phyloP scores from a whole-genome alignment of 1,140 invertebrate genomes.

The Drosophila leontia region DNA sequence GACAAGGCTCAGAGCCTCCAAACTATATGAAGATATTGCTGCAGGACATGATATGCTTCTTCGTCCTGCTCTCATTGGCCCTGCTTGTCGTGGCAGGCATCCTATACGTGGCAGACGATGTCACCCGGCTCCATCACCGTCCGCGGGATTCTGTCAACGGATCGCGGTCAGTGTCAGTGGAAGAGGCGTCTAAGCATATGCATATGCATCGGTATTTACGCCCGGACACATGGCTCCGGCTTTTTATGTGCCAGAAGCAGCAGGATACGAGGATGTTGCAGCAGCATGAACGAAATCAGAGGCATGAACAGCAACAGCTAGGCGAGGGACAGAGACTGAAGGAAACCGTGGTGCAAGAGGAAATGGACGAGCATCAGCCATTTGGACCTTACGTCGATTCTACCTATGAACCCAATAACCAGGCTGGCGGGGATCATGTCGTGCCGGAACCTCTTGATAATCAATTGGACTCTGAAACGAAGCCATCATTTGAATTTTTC shows the following conservation, averaged over 20 bases:
- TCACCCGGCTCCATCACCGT: slow-evolving; percentile 1
- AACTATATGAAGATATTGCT: slow-evolving; percentile 21
- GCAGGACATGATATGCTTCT: slow-evolving; percentile 50
- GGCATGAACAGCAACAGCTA: background rate
- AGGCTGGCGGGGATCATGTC: slow-evolving; percentile 3
- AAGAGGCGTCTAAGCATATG: background rate
- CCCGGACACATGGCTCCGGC: slow-evolving; percentile 10
- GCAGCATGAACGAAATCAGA: no score
- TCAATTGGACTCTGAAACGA: background rate
- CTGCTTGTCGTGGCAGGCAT: slow-evolving; percentile 36
- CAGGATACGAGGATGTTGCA: background rate
- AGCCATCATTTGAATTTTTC: background rate
- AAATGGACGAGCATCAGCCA: background rate
- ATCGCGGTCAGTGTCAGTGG: background rate
- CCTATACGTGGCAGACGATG: slow-evolving; percentile 35
- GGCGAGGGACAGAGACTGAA: background rate
- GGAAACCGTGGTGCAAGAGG: background rate
- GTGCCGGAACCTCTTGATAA: background rate
- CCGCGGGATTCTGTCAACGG: background rate
- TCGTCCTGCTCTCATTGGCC: slow-evolving; percentile 42
- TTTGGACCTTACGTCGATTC: background rate
- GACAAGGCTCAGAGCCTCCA: background rate
- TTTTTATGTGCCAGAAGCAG: slow-evolving; percentile 19
- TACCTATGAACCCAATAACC: slow-evolving; percentile 4
- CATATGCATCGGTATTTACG: background rate